Percentiles rank a stretch among this genome's conserved stretches.
These are phyloP conservation scores for Sylvilagus bachmani DNA, from an alignment of 2,113 vertebrate species.

Conservation along the genomic window DNA sequence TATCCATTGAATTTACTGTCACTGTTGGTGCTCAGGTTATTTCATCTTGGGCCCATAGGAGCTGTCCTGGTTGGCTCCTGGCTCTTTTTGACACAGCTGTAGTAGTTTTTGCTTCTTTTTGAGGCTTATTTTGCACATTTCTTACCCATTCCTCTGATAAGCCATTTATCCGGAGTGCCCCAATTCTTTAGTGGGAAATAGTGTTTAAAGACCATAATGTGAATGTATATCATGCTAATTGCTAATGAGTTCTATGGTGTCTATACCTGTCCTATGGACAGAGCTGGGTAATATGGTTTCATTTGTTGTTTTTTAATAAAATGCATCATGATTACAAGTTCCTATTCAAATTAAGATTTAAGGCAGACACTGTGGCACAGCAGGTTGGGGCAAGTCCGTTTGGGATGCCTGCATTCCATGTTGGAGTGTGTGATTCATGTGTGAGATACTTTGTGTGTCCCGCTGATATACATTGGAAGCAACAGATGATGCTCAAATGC, in stretches of 20 bases:
- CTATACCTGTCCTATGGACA: background rate
- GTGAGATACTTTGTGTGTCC: no score
- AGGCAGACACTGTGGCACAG: no score
- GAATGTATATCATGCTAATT: background rate
- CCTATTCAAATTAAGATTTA: background rate
- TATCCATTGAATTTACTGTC: background rate
- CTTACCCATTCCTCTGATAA: background rate
- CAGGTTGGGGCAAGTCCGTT: no score
- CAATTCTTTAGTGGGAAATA: background rate
- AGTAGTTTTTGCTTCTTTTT: background rate
- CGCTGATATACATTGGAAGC: no score
- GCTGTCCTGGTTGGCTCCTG: background rate
- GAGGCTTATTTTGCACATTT: background rate
- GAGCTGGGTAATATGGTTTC: background rate
- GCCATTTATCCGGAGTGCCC: background rate
- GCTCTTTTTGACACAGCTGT: background rate
- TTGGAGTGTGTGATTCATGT: no score
- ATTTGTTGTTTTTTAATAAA: slow-evolving; percentile 1
- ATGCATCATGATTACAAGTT: background rate
- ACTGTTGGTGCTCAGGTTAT: background rate
- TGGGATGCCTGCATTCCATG: no score
- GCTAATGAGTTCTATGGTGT: background rate
- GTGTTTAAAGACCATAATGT: slow-evolving; percentile 2
- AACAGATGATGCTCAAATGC: no score
- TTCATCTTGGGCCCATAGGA: background rate